These are phyloP conservation scores for Prolemur simus DNA, from an alignment of 2,113 vertebrate genomes.

Conservation along the genomic window DNA sequence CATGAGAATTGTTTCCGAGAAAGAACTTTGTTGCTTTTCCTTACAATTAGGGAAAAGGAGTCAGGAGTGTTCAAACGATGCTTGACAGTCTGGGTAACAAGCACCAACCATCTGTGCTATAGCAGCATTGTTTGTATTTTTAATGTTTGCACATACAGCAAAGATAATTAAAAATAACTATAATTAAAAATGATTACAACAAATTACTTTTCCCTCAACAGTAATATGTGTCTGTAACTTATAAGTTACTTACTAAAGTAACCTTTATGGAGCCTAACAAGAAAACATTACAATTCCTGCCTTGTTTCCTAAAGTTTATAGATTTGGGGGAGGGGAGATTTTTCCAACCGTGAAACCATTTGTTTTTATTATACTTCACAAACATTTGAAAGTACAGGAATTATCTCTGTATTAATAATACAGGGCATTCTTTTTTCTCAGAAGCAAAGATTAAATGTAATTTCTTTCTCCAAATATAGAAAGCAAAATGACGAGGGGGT, in stretches of 20 bases:
- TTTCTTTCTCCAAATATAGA: conserved; percentile 48
- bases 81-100: conserved; percentile 82
- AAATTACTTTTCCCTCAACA: conserved; percentile 88
- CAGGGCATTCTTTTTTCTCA: not conserved
- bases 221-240: conserved; percentile 84
- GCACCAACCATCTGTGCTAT: conserved; percentile 86
- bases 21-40: conserved; percentile 75
- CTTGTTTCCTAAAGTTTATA: conserved; percentile 74
- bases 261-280: conserved; percentile 77
- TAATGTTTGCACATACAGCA: conserved; percentile 89
- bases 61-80: conserved; percentile 79
- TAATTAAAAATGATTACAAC: conserved; percentile 91
- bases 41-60: conserved; percentile 80
- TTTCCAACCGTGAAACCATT: conserved; percentile 59
- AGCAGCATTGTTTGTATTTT: conserved; percentile 86
- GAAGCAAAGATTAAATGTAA: conserved; percentile 69
- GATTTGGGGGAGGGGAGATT: conserved; percentile 50
- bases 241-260: conserved; percentile 81
- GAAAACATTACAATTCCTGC: conserved; percentile 61
- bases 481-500: not conserved
- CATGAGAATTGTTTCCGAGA: conserved; percentile 63
- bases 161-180: conserved; percentile 92
- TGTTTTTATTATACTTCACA: conserved; percentile 51
- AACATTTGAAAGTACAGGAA: conserved; percentile 59
- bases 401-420: conserved; percentile 64